Evolutionary conservation across 2,113 vertebrate species (phyloP).

Genomic region (Ctenodactylus gundi): DNA sequence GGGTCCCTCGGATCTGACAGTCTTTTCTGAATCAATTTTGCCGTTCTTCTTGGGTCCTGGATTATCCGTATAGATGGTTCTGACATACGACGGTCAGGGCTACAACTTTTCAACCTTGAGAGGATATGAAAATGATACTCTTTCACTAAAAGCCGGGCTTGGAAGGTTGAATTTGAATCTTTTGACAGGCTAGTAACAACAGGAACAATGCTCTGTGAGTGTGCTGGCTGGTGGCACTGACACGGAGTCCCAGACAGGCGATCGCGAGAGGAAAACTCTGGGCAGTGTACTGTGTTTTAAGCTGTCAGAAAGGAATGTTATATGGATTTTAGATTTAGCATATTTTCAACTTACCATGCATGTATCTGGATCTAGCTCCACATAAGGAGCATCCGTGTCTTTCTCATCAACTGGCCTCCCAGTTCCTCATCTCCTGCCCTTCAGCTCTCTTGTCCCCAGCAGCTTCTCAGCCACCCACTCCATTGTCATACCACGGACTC

Average conservation of each 20-base stretch:
- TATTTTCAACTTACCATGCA: background rate
- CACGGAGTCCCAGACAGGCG: background rate
- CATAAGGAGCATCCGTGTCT: background rate
- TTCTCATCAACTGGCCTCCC: background rate
- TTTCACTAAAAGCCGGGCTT: background rate
- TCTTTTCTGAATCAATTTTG: background rate
- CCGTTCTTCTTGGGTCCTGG: background rate
- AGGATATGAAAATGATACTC: background rate
- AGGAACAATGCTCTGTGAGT: background rate
- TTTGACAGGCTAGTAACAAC: background rate
- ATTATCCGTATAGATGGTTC: background rate
- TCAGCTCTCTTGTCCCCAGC: accelerated
- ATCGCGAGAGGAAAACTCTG: background rate
- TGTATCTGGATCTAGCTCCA: background rate
- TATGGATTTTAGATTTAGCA: background rate
- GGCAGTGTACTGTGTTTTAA: background rate
- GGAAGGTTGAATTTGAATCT: background rate
- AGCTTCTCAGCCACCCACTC: background rate
- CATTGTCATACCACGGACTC: accelerated
- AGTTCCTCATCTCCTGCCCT: background rate
- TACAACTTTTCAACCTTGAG: background rate
- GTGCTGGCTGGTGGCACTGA: background rate
- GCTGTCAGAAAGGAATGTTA: background rate
- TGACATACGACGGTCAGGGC: background rate
- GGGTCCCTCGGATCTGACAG: background rate